Evolutionary conservation across 2,797 vertebrate genomes (phyloP), one percentile per base, ranked within the genome.

Genomic region (Pipistrellus kuhlii): DNA sequence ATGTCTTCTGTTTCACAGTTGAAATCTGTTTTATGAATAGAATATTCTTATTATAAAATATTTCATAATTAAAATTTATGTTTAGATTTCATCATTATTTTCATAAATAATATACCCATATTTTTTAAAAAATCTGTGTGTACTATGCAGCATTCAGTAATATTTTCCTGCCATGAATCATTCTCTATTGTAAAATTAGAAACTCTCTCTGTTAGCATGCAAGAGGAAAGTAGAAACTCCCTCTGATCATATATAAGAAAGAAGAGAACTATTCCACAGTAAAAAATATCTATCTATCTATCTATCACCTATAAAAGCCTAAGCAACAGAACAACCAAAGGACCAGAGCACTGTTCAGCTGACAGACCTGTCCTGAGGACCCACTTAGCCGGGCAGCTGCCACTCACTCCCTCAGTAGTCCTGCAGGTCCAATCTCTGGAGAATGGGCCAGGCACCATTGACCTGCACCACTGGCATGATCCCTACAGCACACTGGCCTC

Each of bases 1-100:
- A 35, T 85, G 71, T 64, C 76, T 93, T 95, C 87, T 96, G 72
- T 76, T 94, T 93, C 94, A 48, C 72, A 91, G 80, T 92, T 81
- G 76, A 30, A 94, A 77, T 76, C 48, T 84, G 11, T 75, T 87
- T 81, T 91, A 92, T 75, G 77, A 90, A 55, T 88, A 91, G 71
- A 91, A 32, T 87, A 94, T 84, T 81, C 27, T 88, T 73, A 93
- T 92, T 85, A 94, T 84, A 89, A 83, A 93, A 51, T 15, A 86
- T 92, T 82, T 62, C 41, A 82, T 64, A 91, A 95, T 30, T 95
- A 35, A 83, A 80, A 78, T 44, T 62, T 72, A 8, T 91, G 35
- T 94, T 86, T 69, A 71, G 62, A 94, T 94, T 84, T 91, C 85
- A 59, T 72, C 59, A 93, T 71, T 75, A 51, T 59, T 69, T 51